phyloP scores from a whole-genome alignment of 2,113 vertebrate genomes.

The Phylloscopus trochilus region DNA sequence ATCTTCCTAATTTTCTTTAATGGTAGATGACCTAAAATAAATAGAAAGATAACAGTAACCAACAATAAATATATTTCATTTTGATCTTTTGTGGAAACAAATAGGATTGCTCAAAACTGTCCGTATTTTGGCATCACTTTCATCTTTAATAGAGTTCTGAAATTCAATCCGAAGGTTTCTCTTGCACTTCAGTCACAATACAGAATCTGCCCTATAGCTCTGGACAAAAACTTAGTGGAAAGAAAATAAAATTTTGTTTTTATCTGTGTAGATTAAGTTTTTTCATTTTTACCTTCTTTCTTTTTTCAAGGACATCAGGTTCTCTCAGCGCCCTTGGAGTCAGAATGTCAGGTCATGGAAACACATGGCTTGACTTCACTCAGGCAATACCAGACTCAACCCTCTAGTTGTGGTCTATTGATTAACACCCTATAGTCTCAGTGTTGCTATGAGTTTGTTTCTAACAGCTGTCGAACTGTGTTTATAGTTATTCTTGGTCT shows the following conservation, averaged over 20 bases:
- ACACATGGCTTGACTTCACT: not conserved
- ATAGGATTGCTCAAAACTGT: not conserved
- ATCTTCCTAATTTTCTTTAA: not conserved
- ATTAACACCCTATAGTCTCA: not conserved
- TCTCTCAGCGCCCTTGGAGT: not conserved
- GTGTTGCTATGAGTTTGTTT: not conserved
- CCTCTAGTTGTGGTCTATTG: not conserved
- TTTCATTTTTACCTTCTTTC: not conserved
- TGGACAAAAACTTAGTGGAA: not conserved
- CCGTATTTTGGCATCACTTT: not conserved
- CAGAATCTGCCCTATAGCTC: not conserved
- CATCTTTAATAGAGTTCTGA: not conserved
- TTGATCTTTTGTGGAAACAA: not conserved
- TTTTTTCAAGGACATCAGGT: not conserved
- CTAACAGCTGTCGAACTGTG: not conserved
- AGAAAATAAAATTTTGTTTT: not conserved
- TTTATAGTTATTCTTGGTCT: not conserved
- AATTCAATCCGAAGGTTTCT: not conserved
- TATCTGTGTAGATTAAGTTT: not conserved
- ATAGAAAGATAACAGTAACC: not conserved
- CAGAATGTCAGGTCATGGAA: not conserved
- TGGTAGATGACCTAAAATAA: not conserved
- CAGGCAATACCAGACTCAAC: not conserved
- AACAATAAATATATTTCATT: not conserved
- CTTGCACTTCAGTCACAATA: not conserved